These are phyloP conservation scores for Ommatoiulus sabulosus DNA, from an alignment of 2,888 invertebrate species.

Conservation along the genomic window DNA sequence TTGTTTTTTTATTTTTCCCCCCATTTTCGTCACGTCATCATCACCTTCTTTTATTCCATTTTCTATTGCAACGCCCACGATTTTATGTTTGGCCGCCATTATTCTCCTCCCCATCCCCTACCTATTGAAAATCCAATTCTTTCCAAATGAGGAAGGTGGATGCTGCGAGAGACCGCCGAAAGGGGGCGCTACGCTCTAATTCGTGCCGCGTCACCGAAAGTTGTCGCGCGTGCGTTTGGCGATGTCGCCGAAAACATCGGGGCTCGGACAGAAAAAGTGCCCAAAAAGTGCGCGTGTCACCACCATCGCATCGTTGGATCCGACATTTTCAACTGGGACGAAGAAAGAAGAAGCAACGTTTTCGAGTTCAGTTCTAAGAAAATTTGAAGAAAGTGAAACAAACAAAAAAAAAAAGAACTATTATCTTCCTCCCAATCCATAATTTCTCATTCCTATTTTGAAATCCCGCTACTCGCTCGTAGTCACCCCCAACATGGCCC, in stretches of 20 bases:
- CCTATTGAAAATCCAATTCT: conserved; percentile 23
- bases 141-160: conserved; percentile 42
- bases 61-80: not conserved
- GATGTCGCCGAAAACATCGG: not conserved
- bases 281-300: not conserved
- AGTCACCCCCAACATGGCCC: not conserved
- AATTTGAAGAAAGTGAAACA: not conserved
- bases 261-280: not conserved
- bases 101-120: not conserved
- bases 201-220: not conserved
- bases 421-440: conserved; percentile 27
- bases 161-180: conserved; percentile 19
- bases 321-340: not conserved
- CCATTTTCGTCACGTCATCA: not conserved
- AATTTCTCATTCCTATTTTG: conserved; percentile 6
- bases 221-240: not conserved
- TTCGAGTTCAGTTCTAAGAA: not conserved
- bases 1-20: not conserved
- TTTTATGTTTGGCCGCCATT: conserved; percentile 37
- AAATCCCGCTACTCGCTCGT: not conserved
- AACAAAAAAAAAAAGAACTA: not conserved
- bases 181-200: not conserved
- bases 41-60: not conserved
- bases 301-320: not conserved
- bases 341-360: not conserved